phyloP scores from a whole-genome alignment of 2,113 vertebrate genomes.

The Cephalopholis sonnerati region DNA sequence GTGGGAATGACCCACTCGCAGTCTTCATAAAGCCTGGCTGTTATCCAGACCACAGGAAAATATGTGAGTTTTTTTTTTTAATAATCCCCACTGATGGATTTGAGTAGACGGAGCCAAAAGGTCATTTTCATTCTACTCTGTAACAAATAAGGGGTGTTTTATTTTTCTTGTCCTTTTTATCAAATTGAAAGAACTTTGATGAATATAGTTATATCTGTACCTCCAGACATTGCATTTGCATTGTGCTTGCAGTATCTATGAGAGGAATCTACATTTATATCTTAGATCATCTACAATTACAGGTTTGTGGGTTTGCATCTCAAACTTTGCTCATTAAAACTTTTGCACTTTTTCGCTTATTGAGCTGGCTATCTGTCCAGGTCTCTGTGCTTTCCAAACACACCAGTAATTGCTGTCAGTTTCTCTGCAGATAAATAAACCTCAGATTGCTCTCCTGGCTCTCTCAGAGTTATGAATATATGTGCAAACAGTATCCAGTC shows the following conservation, averaged over 20 bases:
- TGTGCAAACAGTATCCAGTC: slow-evolving; percentile 37
- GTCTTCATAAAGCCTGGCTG: slow-evolving; percentile 51
- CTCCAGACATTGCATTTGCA: neutral
- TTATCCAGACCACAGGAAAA: slow-evolving; percentile 45
- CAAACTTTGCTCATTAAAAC: slow-evolving; percentile 73
- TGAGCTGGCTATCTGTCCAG: slow-evolving; percentile 53
- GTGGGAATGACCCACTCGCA: slow-evolving; percentile 46
- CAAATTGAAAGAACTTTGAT: slow-evolving; percentile 5
- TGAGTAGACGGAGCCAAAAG: slow-evolving; percentile 17
- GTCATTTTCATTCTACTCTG: neutral
- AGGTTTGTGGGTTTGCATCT: slow-evolving; percentile 15
- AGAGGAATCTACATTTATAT: slow-evolving; percentile 3
- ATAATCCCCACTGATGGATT: slow-evolving; percentile 27
- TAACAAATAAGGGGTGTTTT: neutral
- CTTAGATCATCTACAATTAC: neutral
- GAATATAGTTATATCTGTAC: neutral
- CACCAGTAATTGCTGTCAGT: slow-evolving; percentile 68
- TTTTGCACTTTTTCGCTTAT: slow-evolving; percentile 41
- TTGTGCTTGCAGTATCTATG: neutral
- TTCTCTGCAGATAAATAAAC: slow-evolving; percentile 60
- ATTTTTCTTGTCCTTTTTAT: neutral
- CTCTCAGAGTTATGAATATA: slow-evolving; percentile 24
- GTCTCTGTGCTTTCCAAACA: slow-evolving; percentile 49
- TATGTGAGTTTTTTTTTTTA: slow-evolving; percentile 8
- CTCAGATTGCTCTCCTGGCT: slow-evolving; percentile 31